A percentile compares a stretch with the other conserved stretches of the same genome.
These are phyloP conservation scores for Ceratoteleas bidentatus DNA, from an alignment of 1,140 invertebrate species.

Conservation along the genomic window DNA sequence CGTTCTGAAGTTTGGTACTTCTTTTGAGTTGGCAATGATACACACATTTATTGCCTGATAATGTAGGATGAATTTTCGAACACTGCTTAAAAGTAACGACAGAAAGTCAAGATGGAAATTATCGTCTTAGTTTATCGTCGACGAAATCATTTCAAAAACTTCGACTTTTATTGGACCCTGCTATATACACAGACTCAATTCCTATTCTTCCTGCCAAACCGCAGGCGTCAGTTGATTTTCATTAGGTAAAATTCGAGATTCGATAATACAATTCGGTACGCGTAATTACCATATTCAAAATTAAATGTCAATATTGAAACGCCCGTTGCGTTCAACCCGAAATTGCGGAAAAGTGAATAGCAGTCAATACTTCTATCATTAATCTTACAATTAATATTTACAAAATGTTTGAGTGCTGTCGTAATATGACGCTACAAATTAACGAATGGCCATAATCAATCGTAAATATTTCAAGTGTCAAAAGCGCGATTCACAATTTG, in stretches of 20 bases:
- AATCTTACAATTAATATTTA: slow-evolving; percentile 13
- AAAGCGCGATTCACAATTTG: neutral
- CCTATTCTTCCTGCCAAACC: too few species aligned
- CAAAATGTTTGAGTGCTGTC: neutral
- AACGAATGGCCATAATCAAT: slow-evolving; percentile 8
- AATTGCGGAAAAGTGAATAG: slow-evolving; percentile 2
- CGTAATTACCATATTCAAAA: slow-evolving; percentile 11
- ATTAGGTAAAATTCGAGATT: neutral
- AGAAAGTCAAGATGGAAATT: neutral
- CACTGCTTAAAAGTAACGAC: neutral
- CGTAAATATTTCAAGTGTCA: slow-evolving; percentile 1
- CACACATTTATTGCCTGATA: slow-evolving; percentile 1
- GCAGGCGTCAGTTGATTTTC: neutral
- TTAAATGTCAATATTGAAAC: slow-evolving; percentile 11
- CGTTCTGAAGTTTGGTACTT: slow-evolving; percentile 5
- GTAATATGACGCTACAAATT: neutral
- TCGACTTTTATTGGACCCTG: too few species aligned
- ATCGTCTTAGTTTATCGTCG: neutral
- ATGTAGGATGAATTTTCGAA: neutral
- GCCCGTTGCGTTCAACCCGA: neutral
- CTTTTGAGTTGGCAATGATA: slow-evolving; percentile 5
- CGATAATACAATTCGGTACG: neutral
- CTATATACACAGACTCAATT: too few species aligned
- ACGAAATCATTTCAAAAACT: too few species aligned
- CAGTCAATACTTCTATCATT: slow-evolving; percentile 12